phyloP scores from a whole-genome alignment of 2,797 vertebrate genomes.

The Gymnoscopelus braueri region DNA sequence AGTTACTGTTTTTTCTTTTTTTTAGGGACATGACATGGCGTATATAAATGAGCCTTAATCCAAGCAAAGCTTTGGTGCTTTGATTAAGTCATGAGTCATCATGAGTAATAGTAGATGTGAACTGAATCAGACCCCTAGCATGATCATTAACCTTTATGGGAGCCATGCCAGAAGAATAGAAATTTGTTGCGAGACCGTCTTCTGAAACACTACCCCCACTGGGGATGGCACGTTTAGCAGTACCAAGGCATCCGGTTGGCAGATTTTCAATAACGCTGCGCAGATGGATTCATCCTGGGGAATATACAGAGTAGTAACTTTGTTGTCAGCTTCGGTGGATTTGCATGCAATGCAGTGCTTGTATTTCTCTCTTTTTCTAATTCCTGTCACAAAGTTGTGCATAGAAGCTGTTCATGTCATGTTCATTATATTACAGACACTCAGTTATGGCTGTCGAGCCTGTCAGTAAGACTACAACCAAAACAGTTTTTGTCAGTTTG shows the following conservation, averaged over 20 bases:
- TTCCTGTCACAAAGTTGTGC: neutral
- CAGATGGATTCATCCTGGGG: neutral
- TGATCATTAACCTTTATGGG: slow-evolving; percentile 37
- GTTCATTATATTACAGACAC: too few species aligned
- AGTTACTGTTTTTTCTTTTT: too few species aligned
- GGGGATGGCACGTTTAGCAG: neutral
- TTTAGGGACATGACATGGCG: too few species aligned
- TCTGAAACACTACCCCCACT: slow-evolving; percentile 15
- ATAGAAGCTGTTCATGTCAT: too few species aligned
- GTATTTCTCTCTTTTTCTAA: neutral
- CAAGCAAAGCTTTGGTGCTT: slow-evolving; percentile 22
- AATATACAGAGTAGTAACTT: neutral
- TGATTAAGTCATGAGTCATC: slow-evolving; percentile 46
- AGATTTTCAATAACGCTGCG: neutral
- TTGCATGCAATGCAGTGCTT: neutral
- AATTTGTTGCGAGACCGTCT: slow-evolving; percentile 42
- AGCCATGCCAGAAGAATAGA: slow-evolving; percentile 3
- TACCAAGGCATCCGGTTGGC: slow-evolving; percentile 32
- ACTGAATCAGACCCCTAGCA: slow-evolving; percentile 41
- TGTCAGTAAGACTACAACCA: too few species aligned
- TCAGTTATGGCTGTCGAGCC: too few species aligned
- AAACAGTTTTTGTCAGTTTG: too few species aligned
- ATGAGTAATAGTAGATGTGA: slow-evolving; percentile 53
- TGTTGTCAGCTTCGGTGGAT: neutral
- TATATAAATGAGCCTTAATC: neutral